A percentile compares a stretch with the other conserved stretches of the same genome.
phyloP scores from a whole-genome alignment of 2,113 vertebrate species.

The Glaucomys volans region DNA sequence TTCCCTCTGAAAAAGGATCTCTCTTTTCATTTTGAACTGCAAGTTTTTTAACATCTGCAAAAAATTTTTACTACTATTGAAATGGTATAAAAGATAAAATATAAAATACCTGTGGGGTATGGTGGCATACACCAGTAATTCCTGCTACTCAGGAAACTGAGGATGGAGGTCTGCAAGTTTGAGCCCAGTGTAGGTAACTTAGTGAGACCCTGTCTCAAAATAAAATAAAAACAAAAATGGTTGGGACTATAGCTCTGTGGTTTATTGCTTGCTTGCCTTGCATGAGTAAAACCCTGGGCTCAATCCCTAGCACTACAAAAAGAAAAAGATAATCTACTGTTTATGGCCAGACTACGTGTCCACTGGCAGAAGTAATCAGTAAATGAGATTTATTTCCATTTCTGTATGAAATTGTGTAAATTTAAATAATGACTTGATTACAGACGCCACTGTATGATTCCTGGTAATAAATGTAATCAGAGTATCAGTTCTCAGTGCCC shows the following conservation, averaged over 20 bases:
- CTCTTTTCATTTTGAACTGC: not conserved
- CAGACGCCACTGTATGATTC: not conserved
- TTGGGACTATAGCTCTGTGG: not conserved
- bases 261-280: not conserved
- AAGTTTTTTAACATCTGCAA: not conserved
- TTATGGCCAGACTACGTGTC: constrained; percentile 4
- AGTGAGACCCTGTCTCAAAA: not conserved
- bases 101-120: too few relatives aligned
- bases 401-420: constrained; percentile 36
- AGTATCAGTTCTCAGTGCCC: constrained; percentile 1
- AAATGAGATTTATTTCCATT: not conserved
- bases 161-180: not conserved
- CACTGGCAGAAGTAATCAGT: not conserved
- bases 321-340: not conserved
- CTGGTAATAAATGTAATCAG: not conserved
- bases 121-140: not conserved
- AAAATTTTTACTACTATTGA: constrained; percentile 27
- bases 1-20: not conserved
- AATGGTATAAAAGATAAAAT: not conserved
- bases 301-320: not conserved
- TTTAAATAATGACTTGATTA: not conserved
- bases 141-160: not conserved
- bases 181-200: not conserved
- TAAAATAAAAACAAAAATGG: not conserved
- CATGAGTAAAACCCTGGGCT: not conserved